Evolutionary conservation across 2,113 vertebrate genomes (phyloP).

Genomic region (Otolemur garnettii): DNA sequence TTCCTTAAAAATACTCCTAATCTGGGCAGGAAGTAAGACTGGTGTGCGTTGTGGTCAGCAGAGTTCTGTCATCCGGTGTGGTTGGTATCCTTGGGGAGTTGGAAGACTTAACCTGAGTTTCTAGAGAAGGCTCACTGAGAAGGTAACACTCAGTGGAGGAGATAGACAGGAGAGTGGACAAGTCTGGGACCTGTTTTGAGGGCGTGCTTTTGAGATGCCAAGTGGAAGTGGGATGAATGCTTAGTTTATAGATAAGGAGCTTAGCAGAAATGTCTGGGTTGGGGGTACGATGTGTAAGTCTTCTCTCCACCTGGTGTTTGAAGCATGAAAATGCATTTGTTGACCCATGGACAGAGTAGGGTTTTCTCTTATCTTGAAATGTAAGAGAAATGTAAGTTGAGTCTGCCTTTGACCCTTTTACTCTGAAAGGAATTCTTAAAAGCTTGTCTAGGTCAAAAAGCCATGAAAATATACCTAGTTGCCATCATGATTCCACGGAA

Average conservation of each 20-base stretch:
- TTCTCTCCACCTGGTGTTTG: neutral
- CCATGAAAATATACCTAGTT: neutral
- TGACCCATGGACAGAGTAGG: neutral
- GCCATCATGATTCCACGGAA: neutral
- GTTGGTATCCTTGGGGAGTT: neutral
- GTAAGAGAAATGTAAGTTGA: neutral
- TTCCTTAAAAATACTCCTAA: neutral
- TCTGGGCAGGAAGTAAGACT: neutral
- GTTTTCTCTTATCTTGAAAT: slow-evolving; percentile 28
- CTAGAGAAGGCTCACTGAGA: neutral
- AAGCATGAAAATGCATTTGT: neutral
- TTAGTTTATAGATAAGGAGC: neutral
- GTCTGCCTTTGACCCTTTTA: neutral
- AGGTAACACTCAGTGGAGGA: neutral
- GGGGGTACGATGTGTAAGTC: neutral
- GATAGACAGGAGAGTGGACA: neutral
- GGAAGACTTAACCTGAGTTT: neutral
- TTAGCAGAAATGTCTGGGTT: neutral
- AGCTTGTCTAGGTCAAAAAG: neutral
- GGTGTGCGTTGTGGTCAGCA: no score
- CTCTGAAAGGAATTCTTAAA: neutral
- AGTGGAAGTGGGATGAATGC: neutral
- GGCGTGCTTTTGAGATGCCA: neutral
- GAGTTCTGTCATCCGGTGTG: neutral
- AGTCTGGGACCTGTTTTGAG: neutral